A percentile compares a stretch with the other conserved stretches of the same genome.
Evolutionary conservation across 2,888 invertebrate genomes (phyloP).

Genomic region (Pasiphila rectangulata): DNA sequence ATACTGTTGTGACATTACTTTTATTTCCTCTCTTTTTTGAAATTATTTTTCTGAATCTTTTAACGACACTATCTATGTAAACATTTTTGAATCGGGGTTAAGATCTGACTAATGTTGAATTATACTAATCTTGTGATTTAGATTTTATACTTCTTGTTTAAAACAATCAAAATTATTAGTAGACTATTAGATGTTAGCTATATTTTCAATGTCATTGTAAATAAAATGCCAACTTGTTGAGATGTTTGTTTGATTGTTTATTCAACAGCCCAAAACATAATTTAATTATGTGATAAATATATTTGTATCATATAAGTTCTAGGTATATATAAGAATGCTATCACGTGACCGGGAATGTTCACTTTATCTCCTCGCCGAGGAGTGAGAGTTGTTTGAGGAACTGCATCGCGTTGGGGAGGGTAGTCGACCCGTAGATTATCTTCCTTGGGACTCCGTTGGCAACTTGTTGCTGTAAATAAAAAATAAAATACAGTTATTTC

Average conservation of each 20-base stretch:
- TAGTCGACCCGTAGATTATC: conserved; percentile 97
- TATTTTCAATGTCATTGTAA: conserved; percentile 81
- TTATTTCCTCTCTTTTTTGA: conserved; percentile 40
- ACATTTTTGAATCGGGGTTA: conserved; percentile 52
- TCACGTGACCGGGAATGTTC: conserved; percentile 55
- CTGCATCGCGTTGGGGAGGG: conserved; percentile 95
- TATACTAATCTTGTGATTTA: conserved; percentile 76
- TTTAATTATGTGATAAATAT: conserved; percentile 38
- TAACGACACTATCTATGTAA: conserved; percentile 41
- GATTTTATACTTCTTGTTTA: conserved; percentile 81
- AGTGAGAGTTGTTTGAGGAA: conserved; percentile 95
- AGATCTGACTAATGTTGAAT: conserved; percentile 71
- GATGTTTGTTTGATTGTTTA: conserved; percentile 60
- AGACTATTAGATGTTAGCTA: conserved; percentile 79
- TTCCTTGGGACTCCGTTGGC: conserved; percentile 86
- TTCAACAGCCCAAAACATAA: conserved; percentile 39
- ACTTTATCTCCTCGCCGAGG: conserved; percentile 86
- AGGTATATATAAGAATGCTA: conserved; percentile 29
- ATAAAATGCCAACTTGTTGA: conserved; percentile 82
- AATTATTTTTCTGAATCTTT: conserved; percentile 37
- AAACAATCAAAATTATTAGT: conserved; percentile 79
- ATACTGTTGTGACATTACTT: conserved; percentile 27
- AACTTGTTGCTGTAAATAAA: conserved; percentile 82
- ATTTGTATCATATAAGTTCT: conserved; percentile 33
- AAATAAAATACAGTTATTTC: neutral